Conservation (phyloP, 2,113 vertebrate species). For the Tretioscincus oriximinensis region DNA sequence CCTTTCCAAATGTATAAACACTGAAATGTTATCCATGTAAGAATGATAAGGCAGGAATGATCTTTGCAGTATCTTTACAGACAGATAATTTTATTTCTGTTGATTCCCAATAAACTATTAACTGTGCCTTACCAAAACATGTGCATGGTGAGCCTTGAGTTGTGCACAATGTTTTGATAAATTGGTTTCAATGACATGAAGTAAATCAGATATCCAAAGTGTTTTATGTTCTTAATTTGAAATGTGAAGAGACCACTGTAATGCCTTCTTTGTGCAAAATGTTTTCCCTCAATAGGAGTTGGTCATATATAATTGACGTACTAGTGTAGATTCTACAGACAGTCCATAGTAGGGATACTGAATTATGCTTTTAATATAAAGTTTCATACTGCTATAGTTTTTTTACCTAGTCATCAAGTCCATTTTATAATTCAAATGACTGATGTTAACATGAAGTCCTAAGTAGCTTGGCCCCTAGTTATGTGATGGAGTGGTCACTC, state of each 20-base stretch:
- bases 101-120: background rate
- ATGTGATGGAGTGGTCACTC: no score
- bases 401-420: background rate
- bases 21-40: background rate
- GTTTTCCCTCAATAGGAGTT: background rate
- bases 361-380: background rate
- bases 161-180: background rate
- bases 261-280: background rate
- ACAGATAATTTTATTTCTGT: background rate
- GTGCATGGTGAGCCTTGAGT: background rate
- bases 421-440: fast-evolving
- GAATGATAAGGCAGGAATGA: background rate
- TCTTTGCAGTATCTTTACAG: background rate
- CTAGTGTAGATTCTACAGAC: no score
- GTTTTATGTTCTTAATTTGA: background rate
- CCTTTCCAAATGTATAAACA: background rate
- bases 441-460: no score
- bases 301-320: no score
- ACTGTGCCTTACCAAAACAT: background rate
- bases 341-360: no score
- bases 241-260: background rate
- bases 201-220: background rate
- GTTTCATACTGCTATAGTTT: background rate
- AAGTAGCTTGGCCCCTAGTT: no score
- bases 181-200: background rate